These are phyloP conservation scores for Cyphomyrmex costatus DNA, from an alignment of 1,140 invertebrate genomes.

Conservation along the genomic window DNA sequence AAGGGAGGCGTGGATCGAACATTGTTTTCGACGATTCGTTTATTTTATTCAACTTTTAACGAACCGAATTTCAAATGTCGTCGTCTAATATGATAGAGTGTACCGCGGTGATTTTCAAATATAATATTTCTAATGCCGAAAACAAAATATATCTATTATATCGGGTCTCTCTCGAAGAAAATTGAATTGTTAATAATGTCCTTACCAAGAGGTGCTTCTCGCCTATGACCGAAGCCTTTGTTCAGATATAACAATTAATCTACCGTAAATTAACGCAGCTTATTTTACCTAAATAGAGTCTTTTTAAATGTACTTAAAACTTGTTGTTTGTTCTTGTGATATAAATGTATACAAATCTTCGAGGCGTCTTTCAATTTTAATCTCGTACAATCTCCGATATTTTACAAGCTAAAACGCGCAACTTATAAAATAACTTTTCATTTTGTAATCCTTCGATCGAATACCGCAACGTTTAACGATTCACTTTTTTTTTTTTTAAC, in stretches of 20 bases:
- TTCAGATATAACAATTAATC: background rate
- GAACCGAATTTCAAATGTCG: slow-evolving; percentile 35
- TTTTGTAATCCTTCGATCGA: background rate
- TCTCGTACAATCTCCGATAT: background rate
- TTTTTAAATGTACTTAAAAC: slow-evolving; percentile 1
- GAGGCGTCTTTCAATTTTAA: background rate
- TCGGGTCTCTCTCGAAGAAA: background rate
- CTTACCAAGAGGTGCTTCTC: background rate
- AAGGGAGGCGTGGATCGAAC: slow-evolving; percentile 13
- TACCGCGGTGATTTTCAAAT: background rate
- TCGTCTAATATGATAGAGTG: background rate
- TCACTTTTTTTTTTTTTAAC: background rate
- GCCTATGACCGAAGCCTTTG: background rate
- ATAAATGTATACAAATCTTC: slow-evolving; percentile 5
- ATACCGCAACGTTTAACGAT: background rate
- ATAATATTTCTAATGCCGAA: background rate
- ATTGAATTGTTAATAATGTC: background rate
- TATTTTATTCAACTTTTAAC: slow-evolving; percentile 58
- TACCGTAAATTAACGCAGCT: background rate
- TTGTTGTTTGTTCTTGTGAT: background rate
- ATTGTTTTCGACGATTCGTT: slow-evolving; percentile 48
- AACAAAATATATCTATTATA: background rate
- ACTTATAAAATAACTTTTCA: slow-evolving; percentile 10
- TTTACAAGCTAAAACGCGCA: background rate
- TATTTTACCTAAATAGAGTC: background rate